Evolutionary conservation across 2,797 vertebrate species (phyloP), one percentile per base, ranked within the genome.

Genomic region (Peromyscus aztecus): DNA sequence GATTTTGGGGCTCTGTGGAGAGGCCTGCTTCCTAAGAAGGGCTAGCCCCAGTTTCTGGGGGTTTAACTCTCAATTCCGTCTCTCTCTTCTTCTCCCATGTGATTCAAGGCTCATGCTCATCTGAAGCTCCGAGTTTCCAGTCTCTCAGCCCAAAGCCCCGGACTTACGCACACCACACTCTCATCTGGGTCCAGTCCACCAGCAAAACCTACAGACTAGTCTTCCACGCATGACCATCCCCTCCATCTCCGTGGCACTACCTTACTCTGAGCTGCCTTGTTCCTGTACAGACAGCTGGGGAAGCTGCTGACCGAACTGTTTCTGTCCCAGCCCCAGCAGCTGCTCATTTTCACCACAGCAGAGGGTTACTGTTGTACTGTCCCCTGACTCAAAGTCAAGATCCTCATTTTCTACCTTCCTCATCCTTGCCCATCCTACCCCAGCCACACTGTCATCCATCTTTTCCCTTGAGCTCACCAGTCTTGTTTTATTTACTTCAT

Each of bases 401-500:
- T 46, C n/a, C 43, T 82, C 55, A 3, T 10, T 65, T 52, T 73
- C 27, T 23, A 0, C 13, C 1, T 0, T 37, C 16, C 19, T n/a
- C 0, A 2, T n/a, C 1, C 6, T 55, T 23, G 12, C 14, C 69
- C 65, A 23, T 27, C 29, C 29, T 57, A 9, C 6, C 19, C 80
- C 23, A 29, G 49, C 11, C 9, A 19, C 29, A 13, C 4, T 3
- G 59, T 5, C 17, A 10, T 55, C 23, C 2, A 0, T 31, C 23
- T 49, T 46, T 2, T 52, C 34, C 40, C 52, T 29, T 31, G 24
- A 63, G 46, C 43, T 7, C 17, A 6, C 3, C 12, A n/a, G 13
- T 13, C 40, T 0, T 0, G 1, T 31, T 59, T 52, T 6, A 21
- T 4, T 46, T 7, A 21, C 4, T 46, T 1, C 21, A 31, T 31